phyloP scores from a whole-genome alignment of 2,888 invertebrate species.

The Laspeyria flexula region DNA sequence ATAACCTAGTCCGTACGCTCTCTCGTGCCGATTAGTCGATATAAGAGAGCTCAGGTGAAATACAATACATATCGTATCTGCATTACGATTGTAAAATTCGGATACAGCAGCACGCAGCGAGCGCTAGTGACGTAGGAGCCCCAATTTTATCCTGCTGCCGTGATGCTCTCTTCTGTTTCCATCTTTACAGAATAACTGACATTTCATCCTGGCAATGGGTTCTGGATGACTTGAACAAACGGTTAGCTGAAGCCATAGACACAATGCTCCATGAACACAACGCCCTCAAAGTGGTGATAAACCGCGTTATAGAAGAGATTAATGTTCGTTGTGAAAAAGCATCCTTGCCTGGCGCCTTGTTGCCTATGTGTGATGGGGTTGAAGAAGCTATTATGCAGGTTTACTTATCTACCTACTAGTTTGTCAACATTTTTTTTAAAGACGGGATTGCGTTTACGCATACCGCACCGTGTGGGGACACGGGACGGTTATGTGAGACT shows the following conservation, averaged over 20 bases:
- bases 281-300: constrained; percentile 64
- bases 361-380: constrained; percentile 64
- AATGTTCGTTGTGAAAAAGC: constrained; percentile 50
- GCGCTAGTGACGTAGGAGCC: too few species aligned
- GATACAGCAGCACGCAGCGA: too few species aligned
- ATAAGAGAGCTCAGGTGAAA: too few species aligned
- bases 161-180: neutral
- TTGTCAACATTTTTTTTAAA: neutral
- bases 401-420: neutral
- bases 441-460: too few species aligned
- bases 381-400: constrained; percentile 72
- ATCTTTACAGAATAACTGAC: constrained; percentile 66
- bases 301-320: constrained; percentile 65
- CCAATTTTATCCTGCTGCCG: too few species aligned
- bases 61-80: too few species aligned
- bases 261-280: constrained; percentile 67
- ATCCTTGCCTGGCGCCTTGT: constrained; percentile 66
- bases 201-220: constrained; percentile 79
- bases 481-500: too few species aligned
- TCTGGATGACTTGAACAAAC: constrained; percentile 66
- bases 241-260: constrained; percentile 62
- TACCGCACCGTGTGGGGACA: too few species aligned
- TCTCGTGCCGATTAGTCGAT: too few species aligned
- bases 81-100: too few species aligned
- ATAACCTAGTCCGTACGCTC: too few species aligned